Evolutionary conservation across 2,888 invertebrate genomes (phyloP).

Genomic region (Nebria brevicollis): DNA sequence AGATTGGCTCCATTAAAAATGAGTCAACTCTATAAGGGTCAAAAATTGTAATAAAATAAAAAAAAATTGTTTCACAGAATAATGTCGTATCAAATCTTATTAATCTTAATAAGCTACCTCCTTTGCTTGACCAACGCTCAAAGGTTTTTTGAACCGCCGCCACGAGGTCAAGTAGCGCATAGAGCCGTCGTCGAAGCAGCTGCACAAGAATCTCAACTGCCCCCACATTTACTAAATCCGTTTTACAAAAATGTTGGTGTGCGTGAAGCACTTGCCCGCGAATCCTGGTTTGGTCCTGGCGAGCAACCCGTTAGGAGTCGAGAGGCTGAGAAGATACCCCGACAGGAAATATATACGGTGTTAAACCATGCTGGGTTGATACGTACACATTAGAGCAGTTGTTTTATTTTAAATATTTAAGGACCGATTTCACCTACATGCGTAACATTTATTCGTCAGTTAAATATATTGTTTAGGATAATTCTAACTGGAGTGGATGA

Average conservation of each 20-base stretch:
- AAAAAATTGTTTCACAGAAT: background rate
- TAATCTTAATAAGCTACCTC: background rate
- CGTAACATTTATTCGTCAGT: no score
- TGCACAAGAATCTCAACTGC: constrained; percentile 68
- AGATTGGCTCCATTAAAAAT: no score
- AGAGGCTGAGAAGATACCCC: constrained; percentile 70
- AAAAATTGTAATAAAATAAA: background rate
- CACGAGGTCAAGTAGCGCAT: constrained; percentile 60
- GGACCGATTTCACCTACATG: background rate
- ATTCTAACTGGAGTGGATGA: no score
- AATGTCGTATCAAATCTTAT: background rate
- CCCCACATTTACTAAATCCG: constrained; percentile 68
- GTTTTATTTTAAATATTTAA: constrained; percentile 6
- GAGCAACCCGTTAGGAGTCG: constrained; percentile 70
- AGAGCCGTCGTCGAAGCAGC: constrained; percentile 69
- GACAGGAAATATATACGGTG: constrained; percentile 71
- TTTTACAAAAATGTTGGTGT: constrained; percentile 70
- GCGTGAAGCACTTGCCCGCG: constrained; percentile 65
- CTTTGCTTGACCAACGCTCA: background rate
- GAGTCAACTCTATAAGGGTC: no score
- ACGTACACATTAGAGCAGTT: constrained; percentile 54
- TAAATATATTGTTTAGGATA: no score
- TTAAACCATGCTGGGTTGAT: constrained; percentile 73
- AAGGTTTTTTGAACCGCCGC: constrained; percentile 14
- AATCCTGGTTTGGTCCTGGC: constrained; percentile 71